Evolutionary conservation across 2,113 vertebrate genomes (phyloP).

Genomic region (Onychostoma macrolepis): DNA sequence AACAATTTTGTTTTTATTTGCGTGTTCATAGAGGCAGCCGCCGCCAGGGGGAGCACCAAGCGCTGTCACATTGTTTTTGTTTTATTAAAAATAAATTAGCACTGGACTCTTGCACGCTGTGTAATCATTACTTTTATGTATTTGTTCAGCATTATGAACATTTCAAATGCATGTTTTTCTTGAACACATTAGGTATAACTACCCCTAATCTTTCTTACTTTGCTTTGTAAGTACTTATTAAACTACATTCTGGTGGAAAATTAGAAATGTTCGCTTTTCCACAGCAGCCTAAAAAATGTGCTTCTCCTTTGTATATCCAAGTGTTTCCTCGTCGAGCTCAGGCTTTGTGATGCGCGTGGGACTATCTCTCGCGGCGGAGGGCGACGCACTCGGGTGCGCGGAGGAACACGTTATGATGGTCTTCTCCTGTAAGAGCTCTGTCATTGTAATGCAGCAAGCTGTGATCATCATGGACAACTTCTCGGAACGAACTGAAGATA

Average conservation of each 20-base stretch:
- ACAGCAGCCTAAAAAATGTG: not conserved
- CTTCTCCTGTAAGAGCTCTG: constrained; percentile 20
- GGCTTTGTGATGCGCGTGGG: not conserved
- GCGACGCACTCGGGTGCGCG: constrained; percentile 14
- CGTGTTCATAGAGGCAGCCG: not conserved
- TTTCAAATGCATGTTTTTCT: not conserved
- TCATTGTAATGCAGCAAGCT: constrained; percentile 45
- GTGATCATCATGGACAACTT: not conserved
- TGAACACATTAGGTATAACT: not conserved
- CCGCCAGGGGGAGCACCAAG: constrained; percentile 19
- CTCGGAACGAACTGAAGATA: not conserved
- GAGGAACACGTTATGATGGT: constrained; percentile 42
- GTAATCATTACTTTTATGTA: not conserved
- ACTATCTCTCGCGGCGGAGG: constrained; percentile 48
- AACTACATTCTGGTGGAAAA: not conserved
- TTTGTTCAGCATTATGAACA: not conserved
- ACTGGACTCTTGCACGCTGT: not conserved
- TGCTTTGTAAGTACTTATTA: not conserved
- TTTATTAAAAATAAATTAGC: not conserved
- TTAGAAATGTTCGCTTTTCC: not conserved
- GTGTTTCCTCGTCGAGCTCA: not conserved
- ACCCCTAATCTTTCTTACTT: not conserved
- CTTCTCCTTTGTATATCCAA: not conserved
- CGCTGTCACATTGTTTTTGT: constrained; percentile 6
- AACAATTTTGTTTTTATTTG: not conserved